phyloP scores from a whole-genome alignment of 2,113 vertebrate genomes.

The Clarias magur region DNA sequence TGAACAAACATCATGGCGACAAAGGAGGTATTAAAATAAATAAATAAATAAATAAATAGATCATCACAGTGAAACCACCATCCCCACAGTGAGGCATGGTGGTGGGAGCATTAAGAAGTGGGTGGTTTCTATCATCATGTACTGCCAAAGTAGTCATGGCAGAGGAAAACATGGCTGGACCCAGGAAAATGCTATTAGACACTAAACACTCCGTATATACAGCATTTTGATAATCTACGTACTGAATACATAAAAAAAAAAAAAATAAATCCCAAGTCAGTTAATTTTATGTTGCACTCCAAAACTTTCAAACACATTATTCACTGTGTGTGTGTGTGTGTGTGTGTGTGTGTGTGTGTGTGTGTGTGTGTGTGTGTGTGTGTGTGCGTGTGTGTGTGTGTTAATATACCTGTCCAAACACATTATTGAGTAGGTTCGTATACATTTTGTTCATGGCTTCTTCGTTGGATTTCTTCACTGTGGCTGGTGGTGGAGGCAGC shows the following conservation, averaged over 20 bases:
- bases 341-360: neutral
- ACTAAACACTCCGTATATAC: neutral
- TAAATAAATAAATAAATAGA: too few species aligned
- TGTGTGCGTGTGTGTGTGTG: slow-evolving; percentile 16
- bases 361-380: neutral
- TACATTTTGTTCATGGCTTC: slow-evolving; percentile 70
- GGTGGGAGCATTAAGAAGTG: too few species aligned
- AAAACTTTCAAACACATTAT: neutral
- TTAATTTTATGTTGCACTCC: neutral
- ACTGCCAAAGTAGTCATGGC: neutral
- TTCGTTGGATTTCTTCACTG: slow-evolving; percentile 62
- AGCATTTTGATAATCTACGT: neutral
- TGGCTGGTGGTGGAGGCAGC: slow-evolving; percentile 53
- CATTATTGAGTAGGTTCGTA: slow-evolving; percentile 67
- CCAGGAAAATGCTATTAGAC: neutral
- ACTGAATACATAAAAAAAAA: neutral
- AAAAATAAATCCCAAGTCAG: neutral
- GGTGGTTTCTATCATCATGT: neutral
- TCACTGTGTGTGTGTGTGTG: slow-evolving; percentile 17
- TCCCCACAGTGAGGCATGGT: neutral
- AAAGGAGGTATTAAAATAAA: neutral
- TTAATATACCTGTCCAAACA: slow-evolving; percentile 72
- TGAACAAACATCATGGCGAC: neutral
- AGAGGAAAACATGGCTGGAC: neutral
- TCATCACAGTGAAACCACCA: neutral